phyloP scores from a whole-genome alignment of 2,797 vertebrate genomes.

The Xiphorhynchus erythropygius region DNA sequence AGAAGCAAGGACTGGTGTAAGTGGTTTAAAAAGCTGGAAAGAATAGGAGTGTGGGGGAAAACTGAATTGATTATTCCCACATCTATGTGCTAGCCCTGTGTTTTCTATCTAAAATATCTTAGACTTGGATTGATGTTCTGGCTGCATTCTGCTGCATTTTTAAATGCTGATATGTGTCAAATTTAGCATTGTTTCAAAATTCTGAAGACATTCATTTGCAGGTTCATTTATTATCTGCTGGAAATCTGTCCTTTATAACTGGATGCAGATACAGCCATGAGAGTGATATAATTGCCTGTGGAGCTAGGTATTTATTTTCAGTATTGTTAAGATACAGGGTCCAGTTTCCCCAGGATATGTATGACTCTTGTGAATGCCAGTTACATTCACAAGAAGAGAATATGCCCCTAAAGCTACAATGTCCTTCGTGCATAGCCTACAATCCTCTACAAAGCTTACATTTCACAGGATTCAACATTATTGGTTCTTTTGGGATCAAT shows the following conservation, averaged over 20 bases:
- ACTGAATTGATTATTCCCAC: background rate
- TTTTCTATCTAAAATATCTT: constrained; percentile 7
- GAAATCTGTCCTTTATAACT: constrained; percentile 37
- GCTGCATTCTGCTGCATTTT: background rate
- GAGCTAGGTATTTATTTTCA: constrained; percentile 37
- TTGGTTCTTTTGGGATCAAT: constrained; percentile 44
- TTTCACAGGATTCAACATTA: constrained; percentile 53
- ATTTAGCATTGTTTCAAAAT: constrained; percentile 29
- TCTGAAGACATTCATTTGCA: background rate
- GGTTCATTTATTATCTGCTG: constrained; percentile 33
- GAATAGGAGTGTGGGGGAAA: background rate
- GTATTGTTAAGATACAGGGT: constrained; percentile 36
- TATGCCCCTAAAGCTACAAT: constrained; percentile 44
- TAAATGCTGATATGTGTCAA: background rate
- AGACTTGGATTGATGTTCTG: background rate
- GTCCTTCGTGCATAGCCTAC: constrained; percentile 36
- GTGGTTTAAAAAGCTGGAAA: constrained; percentile 48
- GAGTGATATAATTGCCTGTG: constrained; percentile 19
- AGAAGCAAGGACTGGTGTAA: constrained; percentile 27
- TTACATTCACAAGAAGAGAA: constrained; percentile 35
- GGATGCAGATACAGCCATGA: constrained; percentile 13
- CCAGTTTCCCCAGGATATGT: constrained; percentile 36
- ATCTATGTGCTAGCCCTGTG: background rate
- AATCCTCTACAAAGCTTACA: constrained; percentile 48
- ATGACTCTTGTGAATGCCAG: constrained; percentile 24